Evolutionary conservation across 1,140 invertebrate species (phyloP).

Genomic region (Propsilocerus akamusi): DNA sequence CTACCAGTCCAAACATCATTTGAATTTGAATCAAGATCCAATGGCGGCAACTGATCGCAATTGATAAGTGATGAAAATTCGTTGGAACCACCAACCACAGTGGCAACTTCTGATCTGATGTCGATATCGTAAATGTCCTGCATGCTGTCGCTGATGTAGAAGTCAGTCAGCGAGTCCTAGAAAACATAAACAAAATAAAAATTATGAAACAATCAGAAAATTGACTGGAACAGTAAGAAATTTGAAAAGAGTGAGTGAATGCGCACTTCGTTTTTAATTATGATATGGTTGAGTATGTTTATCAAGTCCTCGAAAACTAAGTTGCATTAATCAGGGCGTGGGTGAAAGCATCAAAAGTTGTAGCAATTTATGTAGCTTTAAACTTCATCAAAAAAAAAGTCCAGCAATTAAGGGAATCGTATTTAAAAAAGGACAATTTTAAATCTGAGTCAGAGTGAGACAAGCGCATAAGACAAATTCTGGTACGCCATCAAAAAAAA

Average conservation of each 20-base stretch:
- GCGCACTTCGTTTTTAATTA: not conserved
- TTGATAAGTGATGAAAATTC: conserved; percentile 32
- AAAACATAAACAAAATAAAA: conserved; percentile 11
- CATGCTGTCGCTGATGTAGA: conserved; percentile 43
- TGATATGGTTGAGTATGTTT: conserved; percentile 14
- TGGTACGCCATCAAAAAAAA: not conserved
- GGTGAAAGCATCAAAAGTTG: conserved; percentile 6
- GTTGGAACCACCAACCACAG: conserved; percentile 43
- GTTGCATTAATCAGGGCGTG: conserved; percentile 16
- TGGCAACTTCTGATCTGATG: conserved; percentile 62
- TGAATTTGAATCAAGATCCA: conserved; percentile 43
- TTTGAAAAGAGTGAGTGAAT: not conserved
- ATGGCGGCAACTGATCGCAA: conserved; percentile 42
- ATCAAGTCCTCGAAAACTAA: conserved; percentile 11
- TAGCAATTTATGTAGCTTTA: not conserved
- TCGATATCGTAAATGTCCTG: conserved; percentile 65
- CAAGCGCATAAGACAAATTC: no score
- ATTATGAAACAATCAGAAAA: not conserved
- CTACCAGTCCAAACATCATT: conserved; percentile 31
- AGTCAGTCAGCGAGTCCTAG: conserved; percentile 32
- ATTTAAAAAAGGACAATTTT: no score
- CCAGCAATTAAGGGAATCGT: not conserved
- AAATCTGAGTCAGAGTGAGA: no score
- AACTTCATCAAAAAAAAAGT: not conserved
- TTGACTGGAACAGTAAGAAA: not conserved